These are phyloP conservation scores for Ceratotherium simum DNA, from an alignment of 2,113 vertebrate species.

Conservation along the genomic window DNA sequence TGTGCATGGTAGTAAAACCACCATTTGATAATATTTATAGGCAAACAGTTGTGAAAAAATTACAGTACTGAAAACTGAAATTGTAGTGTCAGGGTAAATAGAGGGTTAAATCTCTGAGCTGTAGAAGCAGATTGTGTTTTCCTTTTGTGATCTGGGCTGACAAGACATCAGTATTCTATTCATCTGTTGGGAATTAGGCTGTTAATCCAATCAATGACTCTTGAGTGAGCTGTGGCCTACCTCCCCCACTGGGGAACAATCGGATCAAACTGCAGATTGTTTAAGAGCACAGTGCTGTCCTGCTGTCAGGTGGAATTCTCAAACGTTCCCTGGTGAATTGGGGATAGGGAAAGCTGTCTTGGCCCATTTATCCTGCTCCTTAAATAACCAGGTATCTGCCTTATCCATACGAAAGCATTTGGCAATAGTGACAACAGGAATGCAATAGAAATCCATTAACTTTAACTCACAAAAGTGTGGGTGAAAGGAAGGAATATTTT, in stretches of 20 bases:
- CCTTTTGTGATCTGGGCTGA: slow-evolving; percentile 91
- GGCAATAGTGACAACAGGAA: slow-evolving; percentile 78
- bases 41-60: slow-evolving; percentile 57
- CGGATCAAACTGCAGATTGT: slow-evolving; percentile 93
- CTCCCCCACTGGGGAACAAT: slow-evolving; percentile 93
- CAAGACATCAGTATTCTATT: slow-evolving; percentile 97
- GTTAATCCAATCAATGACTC: slow-evolving; percentile 99
- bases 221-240: slow-evolving; percentile 94
- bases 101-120: slow-evolving; percentile 89
- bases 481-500: slow-evolving; percentile 71
- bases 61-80: neutral
- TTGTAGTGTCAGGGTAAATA: neutral
- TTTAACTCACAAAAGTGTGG: slow-evolving; percentile 73
- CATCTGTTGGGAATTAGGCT: slow-evolving; percentile 98
- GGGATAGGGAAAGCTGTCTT: slow-evolving; percentile 88
- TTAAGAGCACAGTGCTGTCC: slow-evolving; percentile 89
- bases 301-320: slow-evolving; percentile 92
- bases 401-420: slow-evolving; percentile 85
- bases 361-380: slow-evolving; percentile 89
- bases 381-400: slow-evolving; percentile 90
- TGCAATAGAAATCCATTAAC: slow-evolving; percentile 81
- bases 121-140: slow-evolving; percentile 92
- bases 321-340: slow-evolving; percentile 90
- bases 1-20: neutral
- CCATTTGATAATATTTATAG: slow-evolving; percentile 4